These are phyloP conservation scores for Drosophila neotestacea DNA, from an alignment of 2,888 invertebrate genomes.

Conservation along the genomic window DNA sequence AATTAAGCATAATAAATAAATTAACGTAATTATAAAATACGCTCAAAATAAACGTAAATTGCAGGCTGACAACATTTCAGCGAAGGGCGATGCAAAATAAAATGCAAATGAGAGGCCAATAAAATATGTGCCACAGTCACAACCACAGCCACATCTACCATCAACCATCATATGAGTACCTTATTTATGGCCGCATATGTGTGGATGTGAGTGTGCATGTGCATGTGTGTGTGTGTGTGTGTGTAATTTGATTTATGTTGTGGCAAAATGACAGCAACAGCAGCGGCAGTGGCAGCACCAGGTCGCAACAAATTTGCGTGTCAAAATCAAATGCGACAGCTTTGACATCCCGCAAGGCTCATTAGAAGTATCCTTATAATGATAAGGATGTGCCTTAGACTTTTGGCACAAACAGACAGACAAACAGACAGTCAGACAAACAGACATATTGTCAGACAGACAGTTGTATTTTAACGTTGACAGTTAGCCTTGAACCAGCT, in stretches of 20 bases:
- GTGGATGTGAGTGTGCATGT: constrained; percentile 1
- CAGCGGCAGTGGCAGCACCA: constrained; percentile 42
- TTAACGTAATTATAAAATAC: constrained; percentile 69
- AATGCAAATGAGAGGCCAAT: constrained; percentile 68
- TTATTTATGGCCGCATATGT: constrained; percentile 29
- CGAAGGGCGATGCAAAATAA: constrained; percentile 34
- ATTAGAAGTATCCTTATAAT: constrained; percentile 58
- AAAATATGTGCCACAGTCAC: constrained; percentile 52
- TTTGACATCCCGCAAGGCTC: constrained; percentile 67
- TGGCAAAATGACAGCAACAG: constrained; percentile 58
- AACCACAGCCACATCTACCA: constrained; percentile 1
- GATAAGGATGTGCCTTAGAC: constrained; percentile 19
- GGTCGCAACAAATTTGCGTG: constrained; percentile 60
- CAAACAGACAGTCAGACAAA: not conserved
- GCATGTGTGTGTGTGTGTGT: constrained; percentile 23
- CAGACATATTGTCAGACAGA: constrained; percentile 6
- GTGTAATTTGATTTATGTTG: constrained; percentile 69
- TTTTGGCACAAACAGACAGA: not conserved
- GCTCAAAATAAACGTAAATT: constrained; percentile 32
- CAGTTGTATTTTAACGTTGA: constrained; percentile 6
- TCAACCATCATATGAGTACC: constrained; percentile 26
- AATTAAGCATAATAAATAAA: constrained; percentile 71
- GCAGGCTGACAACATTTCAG: constrained; percentile 34
- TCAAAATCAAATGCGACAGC: constrained; percentile 73
- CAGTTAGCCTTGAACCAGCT: constrained; percentile 9